Evolutionary conservation across 2,888 invertebrate species (phyloP).

Genomic region (Nineta flava): DNA sequence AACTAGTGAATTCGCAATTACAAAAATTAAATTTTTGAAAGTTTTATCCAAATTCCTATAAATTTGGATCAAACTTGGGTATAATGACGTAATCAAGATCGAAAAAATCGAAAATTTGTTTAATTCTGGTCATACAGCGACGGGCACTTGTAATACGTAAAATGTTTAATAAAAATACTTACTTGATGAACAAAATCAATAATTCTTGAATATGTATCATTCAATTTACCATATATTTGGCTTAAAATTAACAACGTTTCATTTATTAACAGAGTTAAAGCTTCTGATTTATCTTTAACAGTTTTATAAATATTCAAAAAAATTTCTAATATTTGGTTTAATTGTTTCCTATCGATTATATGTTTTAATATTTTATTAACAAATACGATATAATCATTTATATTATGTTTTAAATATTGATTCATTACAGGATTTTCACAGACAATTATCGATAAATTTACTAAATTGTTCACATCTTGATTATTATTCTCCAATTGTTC

Average conservation of each 20-base stretch:
- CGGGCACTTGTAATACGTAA: too few relatives aligned
- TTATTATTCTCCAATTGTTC: neutral
- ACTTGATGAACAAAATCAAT: neutral
- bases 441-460: neutral
- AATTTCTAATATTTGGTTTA: neutral
- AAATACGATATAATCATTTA: conserved; percentile 1
- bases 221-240: neutral
- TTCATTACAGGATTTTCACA: neutral
- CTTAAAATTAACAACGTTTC: neutral
- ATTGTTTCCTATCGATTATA: neutral
- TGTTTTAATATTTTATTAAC: neutral
- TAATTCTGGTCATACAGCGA: too few relatives aligned
- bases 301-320: neutral
- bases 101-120: too few relatives aligned
- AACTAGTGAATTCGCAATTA: too few relatives aligned
- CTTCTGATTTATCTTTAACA: neutral
- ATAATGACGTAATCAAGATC: too few relatives aligned
- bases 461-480: neutral
- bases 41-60: too few relatives aligned
- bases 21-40: too few relatives aligned
- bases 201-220: neutral
- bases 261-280: neutral
- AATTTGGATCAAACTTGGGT: too few relatives aligned
- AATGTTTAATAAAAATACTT: neutral
- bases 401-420: neutral